These are phyloP conservation scores for Calidris pygmaea DNA, from an alignment of 2,113 vertebrate genomes.

Conservation along the genomic window DNA sequence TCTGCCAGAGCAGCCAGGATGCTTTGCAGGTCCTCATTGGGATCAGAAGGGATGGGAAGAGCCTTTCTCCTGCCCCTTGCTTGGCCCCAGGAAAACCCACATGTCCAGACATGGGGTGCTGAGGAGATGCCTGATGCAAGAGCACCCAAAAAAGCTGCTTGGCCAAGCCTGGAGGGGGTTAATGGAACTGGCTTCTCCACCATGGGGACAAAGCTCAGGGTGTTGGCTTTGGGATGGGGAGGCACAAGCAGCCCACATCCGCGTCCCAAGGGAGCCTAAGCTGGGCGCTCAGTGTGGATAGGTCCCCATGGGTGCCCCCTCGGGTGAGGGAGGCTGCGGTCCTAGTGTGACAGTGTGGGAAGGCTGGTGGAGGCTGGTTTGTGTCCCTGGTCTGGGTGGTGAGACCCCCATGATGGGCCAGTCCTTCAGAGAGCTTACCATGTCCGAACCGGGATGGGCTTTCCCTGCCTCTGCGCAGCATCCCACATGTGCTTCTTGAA, in stretches of 20 bases:
- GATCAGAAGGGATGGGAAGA: background rate
- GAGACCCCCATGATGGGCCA: background rate
- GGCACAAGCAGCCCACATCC: background rate
- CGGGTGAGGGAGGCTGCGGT: too few relatives aligned
- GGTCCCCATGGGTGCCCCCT: background rate
- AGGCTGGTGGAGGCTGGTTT: background rate
- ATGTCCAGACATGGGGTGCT: fast-evolving
- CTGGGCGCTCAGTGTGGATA: background rate
- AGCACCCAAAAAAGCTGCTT: background rate
- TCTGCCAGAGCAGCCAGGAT: background rate
- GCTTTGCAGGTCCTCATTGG: fast-evolving
- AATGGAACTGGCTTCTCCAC: background rate
- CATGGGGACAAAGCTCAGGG: fast-evolving
- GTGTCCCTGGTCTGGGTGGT: background rate
- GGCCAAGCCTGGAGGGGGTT: background rate
- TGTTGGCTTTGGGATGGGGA: background rate
- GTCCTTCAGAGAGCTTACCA: background rate
- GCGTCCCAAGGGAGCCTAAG: background rate
- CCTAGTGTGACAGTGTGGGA: background rate
- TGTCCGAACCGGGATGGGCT: fast-evolving
- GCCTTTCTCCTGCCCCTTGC: background rate
- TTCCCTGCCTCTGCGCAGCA: background rate
- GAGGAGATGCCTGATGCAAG: background rate
- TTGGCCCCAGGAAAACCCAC: background rate
- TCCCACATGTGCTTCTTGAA: fast-evolving